These are phyloP conservation scores for Drosophila triauraria DNA, from an alignment of 1,140 invertebrate species.

Conservation along the genomic window DNA sequence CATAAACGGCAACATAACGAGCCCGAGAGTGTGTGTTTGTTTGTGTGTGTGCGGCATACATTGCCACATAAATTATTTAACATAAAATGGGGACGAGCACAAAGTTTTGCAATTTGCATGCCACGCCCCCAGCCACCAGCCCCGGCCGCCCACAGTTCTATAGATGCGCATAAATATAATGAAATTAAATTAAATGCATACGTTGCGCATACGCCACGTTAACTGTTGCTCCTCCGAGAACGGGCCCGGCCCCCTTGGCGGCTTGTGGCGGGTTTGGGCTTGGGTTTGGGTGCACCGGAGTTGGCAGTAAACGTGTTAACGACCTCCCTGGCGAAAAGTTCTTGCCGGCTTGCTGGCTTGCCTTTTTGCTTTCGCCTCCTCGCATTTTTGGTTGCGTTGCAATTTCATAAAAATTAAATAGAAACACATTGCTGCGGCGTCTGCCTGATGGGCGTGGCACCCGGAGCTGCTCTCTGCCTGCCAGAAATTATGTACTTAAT, in stretches of 20 bases:
- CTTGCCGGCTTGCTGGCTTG: slow-evolving; percentile 58
- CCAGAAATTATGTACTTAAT: slow-evolving; percentile 79
- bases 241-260: neutral
- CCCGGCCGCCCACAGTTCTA: slow-evolving; percentile 47
- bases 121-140: slow-evolving; percentile 32
- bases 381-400: slow-evolving; percentile 75
- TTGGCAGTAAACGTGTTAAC: slow-evolving; percentile 69
- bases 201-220: slow-evolving; percentile 82
- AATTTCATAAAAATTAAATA: slow-evolving; percentile 83
- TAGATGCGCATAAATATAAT: slow-evolving; percentile 83
- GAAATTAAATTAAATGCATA: slow-evolving; percentile 84
- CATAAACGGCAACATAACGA: slow-evolving; percentile 62
- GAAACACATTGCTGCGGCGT: slow-evolving; percentile 62
- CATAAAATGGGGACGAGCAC: slow-evolving; percentile 60
- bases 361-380: slow-evolving; percentile 60
- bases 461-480: slow-evolving; percentile 37
- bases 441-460: slow-evolving; percentile 43
- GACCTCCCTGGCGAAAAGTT: slow-evolving; percentile 75
- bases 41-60: slow-evolving; percentile 46
- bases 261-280: neutral
- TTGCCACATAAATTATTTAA: slow-evolving; percentile 78
- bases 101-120: slow-evolving; percentile 77
- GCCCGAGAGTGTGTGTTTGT: slow-evolving; percentile 6
- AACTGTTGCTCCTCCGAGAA: slow-evolving; percentile 71
- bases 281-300: neutral